phyloP scores from a whole-genome alignment of 2,888 invertebrate genomes.

The Amorpha juglandis region DNA sequence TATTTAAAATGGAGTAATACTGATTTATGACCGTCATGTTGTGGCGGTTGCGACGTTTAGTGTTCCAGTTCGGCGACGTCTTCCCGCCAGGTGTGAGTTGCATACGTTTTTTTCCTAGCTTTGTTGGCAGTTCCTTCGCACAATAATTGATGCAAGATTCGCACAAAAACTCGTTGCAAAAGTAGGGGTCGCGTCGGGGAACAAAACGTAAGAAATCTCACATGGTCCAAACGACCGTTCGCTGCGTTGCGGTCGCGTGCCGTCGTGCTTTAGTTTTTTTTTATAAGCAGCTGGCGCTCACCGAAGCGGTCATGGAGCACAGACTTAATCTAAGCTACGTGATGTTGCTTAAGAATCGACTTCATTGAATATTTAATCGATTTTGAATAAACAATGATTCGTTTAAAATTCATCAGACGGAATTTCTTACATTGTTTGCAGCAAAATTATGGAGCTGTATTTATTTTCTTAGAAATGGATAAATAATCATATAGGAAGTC shows the following conservation, averaged over 20 bases:
- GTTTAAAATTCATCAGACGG: slow-evolving; percentile 40
- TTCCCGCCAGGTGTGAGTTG: slow-evolving; percentile 75
- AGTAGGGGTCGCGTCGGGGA: slow-evolving; percentile 53
- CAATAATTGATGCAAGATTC: slow-evolving; percentile 80
- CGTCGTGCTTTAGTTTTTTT: slow-evolving; percentile 59
- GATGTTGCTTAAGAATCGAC: slow-evolving; percentile 42
- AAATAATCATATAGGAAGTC: slow-evolving; percentile 7
- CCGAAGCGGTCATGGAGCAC: slow-evolving; percentile 4
- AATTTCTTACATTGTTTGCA: slow-evolving; percentile 38
- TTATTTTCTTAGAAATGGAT: slow-evolving; percentile 19
- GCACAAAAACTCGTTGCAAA: slow-evolving; percentile 77
- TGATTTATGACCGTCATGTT: slow-evolving; percentile 62
- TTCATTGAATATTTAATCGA: slow-evolving; percentile 47
- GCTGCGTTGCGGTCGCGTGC: slow-evolving; percentile 71
- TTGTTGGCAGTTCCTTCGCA: slow-evolving; percentile 70
- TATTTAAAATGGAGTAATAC: slow-evolving; percentile 67
- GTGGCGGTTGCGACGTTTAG: slow-evolving; percentile 58
- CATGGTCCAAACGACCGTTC: slow-evolving; percentile 49
- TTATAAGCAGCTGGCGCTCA: slow-evolving; percentile 19
- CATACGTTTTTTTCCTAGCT: slow-evolving; percentile 59
- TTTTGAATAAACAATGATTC: slow-evolving; percentile 41
- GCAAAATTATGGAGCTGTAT: slow-evolving; percentile 37
- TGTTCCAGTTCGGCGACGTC: slow-evolving; percentile 46
- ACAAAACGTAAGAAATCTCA: slow-evolving; percentile 43
- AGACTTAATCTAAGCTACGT: slow-evolving; percentile 39